These are phyloP conservation scores for Lumbricus terrestris DNA, from an alignment of 2,888 invertebrate species.

Conservation along the genomic window DNA sequence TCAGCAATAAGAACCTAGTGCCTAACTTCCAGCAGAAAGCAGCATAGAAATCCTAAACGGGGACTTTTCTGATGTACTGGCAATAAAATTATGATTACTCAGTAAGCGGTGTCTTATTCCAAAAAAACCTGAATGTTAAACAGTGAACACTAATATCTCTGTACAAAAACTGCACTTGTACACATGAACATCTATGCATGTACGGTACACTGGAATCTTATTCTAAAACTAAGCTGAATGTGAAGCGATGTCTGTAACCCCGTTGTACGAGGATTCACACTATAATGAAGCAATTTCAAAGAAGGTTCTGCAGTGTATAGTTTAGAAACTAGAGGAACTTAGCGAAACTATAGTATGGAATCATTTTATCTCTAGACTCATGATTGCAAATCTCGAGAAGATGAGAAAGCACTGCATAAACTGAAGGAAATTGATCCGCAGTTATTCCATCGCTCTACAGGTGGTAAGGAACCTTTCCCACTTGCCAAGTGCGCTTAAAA, in stretches of 20 bases:
- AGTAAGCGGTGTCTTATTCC: too few species aligned
- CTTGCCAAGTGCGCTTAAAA: not conserved
- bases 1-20: not conserved
- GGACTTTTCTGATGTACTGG: not conserved
- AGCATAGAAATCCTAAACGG: not conserved
- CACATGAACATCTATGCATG: not conserved
- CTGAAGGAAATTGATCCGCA: not conserved
- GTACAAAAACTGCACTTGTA: not conserved
- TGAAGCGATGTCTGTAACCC: not conserved
- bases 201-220: not conserved
- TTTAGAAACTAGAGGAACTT: not conserved
- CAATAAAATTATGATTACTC: not conserved
- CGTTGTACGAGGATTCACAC: not conserved
- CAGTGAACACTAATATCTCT: too few species aligned
- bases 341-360: not conserved
- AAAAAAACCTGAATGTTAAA: too few species aligned
- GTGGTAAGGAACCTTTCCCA: not conserved
- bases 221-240: not conserved
- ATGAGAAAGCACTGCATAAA: not conserved
- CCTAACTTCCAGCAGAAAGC: not conserved
- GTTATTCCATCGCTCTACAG: not conserved
- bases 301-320: not conserved
- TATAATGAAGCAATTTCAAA: not conserved
- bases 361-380: not conserved
- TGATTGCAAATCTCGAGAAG: not conserved